Base-by-base conservation (phyloP, 1,140 invertebrate species). In the Brachionus plicatilis region DNA sequence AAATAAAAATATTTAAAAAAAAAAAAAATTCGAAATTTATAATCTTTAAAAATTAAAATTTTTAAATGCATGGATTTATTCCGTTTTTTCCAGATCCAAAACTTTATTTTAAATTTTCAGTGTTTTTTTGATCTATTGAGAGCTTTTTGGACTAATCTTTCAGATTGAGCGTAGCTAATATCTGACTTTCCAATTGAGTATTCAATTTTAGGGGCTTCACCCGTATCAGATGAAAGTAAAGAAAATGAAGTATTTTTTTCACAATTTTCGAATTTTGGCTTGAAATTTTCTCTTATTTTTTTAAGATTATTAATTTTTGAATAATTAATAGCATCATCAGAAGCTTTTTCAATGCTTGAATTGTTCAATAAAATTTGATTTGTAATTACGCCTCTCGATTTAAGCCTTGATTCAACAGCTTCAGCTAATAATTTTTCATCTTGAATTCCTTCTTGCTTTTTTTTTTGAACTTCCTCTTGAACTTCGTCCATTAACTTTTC, bases 401-500 rank as follows among this genome's bases (percentile, higher is more conserved):
- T 79, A 24, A 56, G 12, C 24, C 47, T 56, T 14, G 12, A 12
- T 56, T 79, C 76, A 79, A 79, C 76, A 33, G 47, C 76, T 79
- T 79, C 12, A 37, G 47, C 9, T 33, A 76, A 4, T 9, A 76
- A 9, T 24, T 79, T 56, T 60, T 79, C 50, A 50, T 76, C 72
- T 12, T 2, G 5, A 50, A 76, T n/a, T 45, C 72, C 72, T 37
- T 17, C 14, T n/a, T 45, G 11, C 6, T 11, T 33, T 83, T 87
- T 86, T 7, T 76, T 75, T 50, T 86, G 50, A 11, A 87, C 85
- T 76, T 87, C 86, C 60, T 85, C 79, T 60, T 88, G 85, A 1
- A 88, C 86, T 41, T 88, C 87, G 2, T 72, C 85, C 87, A 88
- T 87, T 83, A 86, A 86, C 79, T 86, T 85, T 79, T 87, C 86